These are phyloP conservation scores for Zosterops hypoxanthus DNA, from an alignment of 2,113 vertebrate genomes.

Conservation along the genomic window DNA sequence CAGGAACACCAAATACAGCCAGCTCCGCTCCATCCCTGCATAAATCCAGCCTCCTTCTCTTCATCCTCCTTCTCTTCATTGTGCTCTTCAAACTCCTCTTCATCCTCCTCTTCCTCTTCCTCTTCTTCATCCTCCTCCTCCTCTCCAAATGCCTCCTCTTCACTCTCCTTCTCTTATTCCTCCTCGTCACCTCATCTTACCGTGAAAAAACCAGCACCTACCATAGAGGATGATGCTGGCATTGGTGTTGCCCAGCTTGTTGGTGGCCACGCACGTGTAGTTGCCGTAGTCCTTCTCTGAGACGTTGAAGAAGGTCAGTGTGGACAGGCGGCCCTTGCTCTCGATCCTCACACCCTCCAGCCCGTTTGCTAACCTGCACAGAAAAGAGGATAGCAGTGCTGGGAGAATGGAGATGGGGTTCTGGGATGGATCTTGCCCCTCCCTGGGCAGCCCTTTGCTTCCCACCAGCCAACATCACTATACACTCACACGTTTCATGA, in stretches of 20 bases:
- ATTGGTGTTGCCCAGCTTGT: slow-evolving; percentile 92
- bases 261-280: slow-evolving; percentile 95
- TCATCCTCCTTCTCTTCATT: neutral
- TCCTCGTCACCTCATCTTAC: neutral
- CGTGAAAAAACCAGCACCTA: slow-evolving; percentile 52
- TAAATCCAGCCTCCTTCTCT: neutral
- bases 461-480: neutral
- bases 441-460: no score
- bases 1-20: neutral
- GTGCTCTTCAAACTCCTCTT: neutral
- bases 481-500: rapidly evolving
- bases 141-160: neutral
- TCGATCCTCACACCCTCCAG: slow-evolving; percentile 91
- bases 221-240: slow-evolving; percentile 96
- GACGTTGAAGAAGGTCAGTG: slow-evolving; percentile 96
- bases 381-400: rapidly evolving
- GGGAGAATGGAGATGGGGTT: rapidly evolving
- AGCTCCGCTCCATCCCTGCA: rapidly evolving
- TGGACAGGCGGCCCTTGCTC: slow-evolving; percentile 91
- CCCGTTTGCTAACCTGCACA: slow-evolving; percentile 86
- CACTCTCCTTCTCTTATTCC: neutral
- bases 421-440: rapidly evolving
- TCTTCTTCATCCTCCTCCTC: neutral
- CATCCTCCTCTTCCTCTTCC: neutral
- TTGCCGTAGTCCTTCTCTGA: slow-evolving; percentile 99